Percentiles rank a stretch among this genome's conserved stretches.
phyloP scores from a whole-genome alignment of 2,888 invertebrate species.

The Lepidocyrtoides sp. region DNA sequence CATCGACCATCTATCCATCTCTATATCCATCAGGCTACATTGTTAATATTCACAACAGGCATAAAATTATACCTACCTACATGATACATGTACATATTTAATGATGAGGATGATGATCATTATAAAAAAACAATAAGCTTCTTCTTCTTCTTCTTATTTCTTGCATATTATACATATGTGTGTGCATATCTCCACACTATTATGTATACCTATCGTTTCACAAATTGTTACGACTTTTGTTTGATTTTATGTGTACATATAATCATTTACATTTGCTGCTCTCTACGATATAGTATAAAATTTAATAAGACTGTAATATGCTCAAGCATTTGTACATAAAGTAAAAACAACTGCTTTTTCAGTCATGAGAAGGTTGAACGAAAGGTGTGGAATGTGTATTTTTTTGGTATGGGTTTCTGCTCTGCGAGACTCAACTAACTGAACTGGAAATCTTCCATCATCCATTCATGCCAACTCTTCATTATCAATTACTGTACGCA shows the following conservation, averaged over 20 bases:
- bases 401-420: not conserved
- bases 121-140: slow-evolving; percentile 46
- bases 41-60: slow-evolving; percentile 64
- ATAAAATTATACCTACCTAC: slow-evolving; percentile 34
- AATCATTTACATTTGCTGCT: not conserved
- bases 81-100: slow-evolving; percentile 59
- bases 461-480: slow-evolving; percentile 13
- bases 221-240: slow-evolving; percentile 60
- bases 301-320: not conserved
- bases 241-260: slow-evolving; percentile 45
- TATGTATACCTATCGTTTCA: not conserved
- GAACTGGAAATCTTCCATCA: slow-evolving; percentile 29
- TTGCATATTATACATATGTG: not conserved
- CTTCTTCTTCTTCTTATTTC: slow-evolving; percentile 1
- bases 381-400: slow-evolving; percentile 12
- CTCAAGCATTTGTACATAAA: not conserved
- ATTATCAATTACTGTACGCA: not conserved
- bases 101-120: slow-evolving; percentile 45
- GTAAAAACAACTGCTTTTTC: slow-evolving; percentile 26
- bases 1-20: slow-evolving; percentile 18
- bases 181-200: not conserved
- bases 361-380: slow-evolving; percentile 4
- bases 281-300: not conserved
- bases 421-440: not conserved
- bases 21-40: slow-evolving; percentile 16